These are phyloP conservation scores for Eulemur mongoz DNA, from an alignment of 2,797 vertebrate species.

Conservation along the genomic window DNA sequence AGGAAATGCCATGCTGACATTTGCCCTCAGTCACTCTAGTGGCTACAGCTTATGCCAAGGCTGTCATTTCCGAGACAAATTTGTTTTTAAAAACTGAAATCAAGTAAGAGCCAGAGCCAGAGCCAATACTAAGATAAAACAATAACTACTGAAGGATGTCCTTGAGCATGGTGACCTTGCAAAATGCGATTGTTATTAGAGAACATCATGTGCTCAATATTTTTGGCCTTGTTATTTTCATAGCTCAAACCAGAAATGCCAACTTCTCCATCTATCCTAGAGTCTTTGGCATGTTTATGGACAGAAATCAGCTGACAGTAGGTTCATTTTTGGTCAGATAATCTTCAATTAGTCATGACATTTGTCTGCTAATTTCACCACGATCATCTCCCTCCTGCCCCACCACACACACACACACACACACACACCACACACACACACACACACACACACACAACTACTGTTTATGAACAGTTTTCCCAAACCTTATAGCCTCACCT, in stretches of 20 bases:
- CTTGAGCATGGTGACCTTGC: background rate
- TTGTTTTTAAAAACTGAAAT: background rate
- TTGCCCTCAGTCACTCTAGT: background rate
- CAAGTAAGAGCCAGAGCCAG: slow-evolving; percentile 3
- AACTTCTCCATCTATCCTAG: background rate
- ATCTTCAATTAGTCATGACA: background rate
- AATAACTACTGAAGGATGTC: background rate
- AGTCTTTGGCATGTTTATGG: background rate
- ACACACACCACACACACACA: background rate
- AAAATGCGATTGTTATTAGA: background rate
- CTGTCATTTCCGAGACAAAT: background rate
- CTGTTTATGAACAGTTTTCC: background rate
- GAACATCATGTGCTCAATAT: background rate
- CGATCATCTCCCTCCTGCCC: background rate
- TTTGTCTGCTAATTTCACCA: background rate
- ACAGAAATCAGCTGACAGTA: background rate
- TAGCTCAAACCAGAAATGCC: slow-evolving; percentile 4
- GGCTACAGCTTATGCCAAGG: background rate
- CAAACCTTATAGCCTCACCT: background rate
- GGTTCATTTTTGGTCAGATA: background rate
- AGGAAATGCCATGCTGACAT: background rate
- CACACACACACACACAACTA: no score
- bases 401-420: background rate
- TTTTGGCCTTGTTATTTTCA: background rate
- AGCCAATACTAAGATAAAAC: background rate